Base-by-base conservation (phyloP, 2,888 invertebrate genomes). In the Ormyrus labotus region DNA sequence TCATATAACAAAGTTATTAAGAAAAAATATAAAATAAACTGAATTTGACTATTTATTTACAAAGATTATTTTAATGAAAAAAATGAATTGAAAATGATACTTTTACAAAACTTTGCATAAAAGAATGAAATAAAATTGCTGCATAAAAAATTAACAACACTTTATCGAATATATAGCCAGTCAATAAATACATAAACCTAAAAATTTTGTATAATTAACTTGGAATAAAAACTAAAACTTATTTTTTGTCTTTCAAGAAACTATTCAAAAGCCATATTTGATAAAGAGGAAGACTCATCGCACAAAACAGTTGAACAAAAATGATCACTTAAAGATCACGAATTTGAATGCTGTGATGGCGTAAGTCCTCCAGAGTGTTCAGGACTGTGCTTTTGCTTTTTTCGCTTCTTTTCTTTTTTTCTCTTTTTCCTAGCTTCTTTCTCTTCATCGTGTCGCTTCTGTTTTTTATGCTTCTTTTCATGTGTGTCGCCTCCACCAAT, bases 381-480 rank as follows among this genome's bases (percentile, higher is more conserved):
- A 0, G 97, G 97, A 89, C 97, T 97, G 91, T 97, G 97, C 88
- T 97, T 96, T 87, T 97, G 97, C 91, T 98, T 98, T 94, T 98
- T 98, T 86, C 97, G 93, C 87, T 98, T 98, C 91, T 98, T 98
- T 89, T 98, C 97, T 92, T 98, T 98, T 94, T 97, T 98, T 87
- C 97, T 92, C 90, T 97, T 98, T 92, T 97, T 97, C 55, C 97
- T 93, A 8, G 90, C 90, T 88, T 98, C 97, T 88, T 97, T 97
- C 86, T 98, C 97, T 84, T 98, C 98, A 86, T 98, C 97, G 86
- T 97, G 97, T 57, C 97, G 93, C 90, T 97, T 97, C 88, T 97
- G 97, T 90, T 97, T 98, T 93, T 97, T 98, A 91, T 97, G 97
- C 90, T 98, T 98, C 93, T 97, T 98, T 89, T 98, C 98, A 87